phyloP scores from a whole-genome alignment of 1,140 invertebrate genomes.

The Matsumurasca onukii region DNA sequence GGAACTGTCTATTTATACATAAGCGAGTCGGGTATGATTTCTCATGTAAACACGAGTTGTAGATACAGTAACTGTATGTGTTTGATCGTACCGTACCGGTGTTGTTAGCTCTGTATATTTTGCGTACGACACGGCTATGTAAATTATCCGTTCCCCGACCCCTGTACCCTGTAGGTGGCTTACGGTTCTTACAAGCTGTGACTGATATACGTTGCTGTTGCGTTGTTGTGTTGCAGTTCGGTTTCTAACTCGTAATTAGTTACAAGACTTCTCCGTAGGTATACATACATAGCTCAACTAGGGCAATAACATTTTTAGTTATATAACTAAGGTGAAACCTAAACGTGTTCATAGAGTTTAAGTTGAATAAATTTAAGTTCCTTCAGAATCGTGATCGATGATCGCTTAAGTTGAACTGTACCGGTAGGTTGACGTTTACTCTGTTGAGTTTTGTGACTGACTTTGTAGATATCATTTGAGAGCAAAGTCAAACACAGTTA shows the following conservation, averaged over 20 bases:
- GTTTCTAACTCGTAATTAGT: background rate
- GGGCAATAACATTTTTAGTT: constrained; percentile 26
- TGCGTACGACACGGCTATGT: background rate
- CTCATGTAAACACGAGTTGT: background rate
- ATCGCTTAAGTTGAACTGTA: background rate
- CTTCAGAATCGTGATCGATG: background rate
- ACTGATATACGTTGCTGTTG: background rate
- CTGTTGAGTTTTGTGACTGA: constrained; percentile 4
- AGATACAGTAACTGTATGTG: no score
- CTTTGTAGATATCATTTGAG: constrained; percentile 11
- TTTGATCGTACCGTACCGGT: background rate
- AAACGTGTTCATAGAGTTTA: constrained; percentile 21
- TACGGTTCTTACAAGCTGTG: background rate
- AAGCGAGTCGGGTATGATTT: constrained; percentile 9
- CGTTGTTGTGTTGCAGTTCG: background rate
- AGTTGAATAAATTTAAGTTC: constrained; percentile 24
- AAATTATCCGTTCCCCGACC: background rate
- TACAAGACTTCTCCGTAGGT: background rate
- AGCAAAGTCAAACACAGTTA: constrained; percentile 9
- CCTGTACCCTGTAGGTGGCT: no score
- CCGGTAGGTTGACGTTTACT: background rate
- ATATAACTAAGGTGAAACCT: background rate
- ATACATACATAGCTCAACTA: background rate
- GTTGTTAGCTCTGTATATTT: constrained; percentile 12
- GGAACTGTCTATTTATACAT: constrained; percentile 12